These are phyloP conservation scores for Xenopus laevis DNA, from an alignment of 2,113 vertebrate species.

Conservation along the genomic window DNA sequence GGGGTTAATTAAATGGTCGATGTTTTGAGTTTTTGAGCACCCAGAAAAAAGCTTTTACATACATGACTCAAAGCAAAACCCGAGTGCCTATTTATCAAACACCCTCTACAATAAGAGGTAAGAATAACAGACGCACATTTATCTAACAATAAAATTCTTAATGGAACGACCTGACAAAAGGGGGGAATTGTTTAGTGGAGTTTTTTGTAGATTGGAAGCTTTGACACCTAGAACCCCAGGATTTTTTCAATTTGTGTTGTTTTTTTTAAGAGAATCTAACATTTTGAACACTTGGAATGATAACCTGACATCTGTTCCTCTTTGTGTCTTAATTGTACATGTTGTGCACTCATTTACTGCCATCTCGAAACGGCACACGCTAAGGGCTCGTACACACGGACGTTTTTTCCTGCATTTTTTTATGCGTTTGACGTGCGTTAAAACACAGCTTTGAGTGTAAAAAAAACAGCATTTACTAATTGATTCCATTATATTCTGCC, in stretches of 20 bases:
- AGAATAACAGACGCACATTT: constrained; percentile 3
- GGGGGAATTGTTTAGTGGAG: neutral
- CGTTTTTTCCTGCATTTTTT: no score
- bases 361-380: no score
- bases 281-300: neutral
- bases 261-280: neutral
- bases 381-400: no score
- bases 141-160: neutral
- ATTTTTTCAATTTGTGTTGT: neutral
- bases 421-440: no score
- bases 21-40: constrained; percentile 5
- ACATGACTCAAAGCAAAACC: constrained; percentile 22
- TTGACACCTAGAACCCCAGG: neutral
- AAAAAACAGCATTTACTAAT: no score
- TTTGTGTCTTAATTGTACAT: neutral
- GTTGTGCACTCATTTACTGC: neutral
- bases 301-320: constrained; percentile 1
- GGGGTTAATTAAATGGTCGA: neutral
- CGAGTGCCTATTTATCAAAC: constrained; percentile 23
- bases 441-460: no score
- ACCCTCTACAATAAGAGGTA: constrained; percentile 1
- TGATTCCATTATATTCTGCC: no score
- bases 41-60: constrained; percentile 1
- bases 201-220: neutral
- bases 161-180: neutral